Evolutionary conservation across 2,888 invertebrate genomes (phyloP).

Genomic region (Idaea biselata): DNA sequence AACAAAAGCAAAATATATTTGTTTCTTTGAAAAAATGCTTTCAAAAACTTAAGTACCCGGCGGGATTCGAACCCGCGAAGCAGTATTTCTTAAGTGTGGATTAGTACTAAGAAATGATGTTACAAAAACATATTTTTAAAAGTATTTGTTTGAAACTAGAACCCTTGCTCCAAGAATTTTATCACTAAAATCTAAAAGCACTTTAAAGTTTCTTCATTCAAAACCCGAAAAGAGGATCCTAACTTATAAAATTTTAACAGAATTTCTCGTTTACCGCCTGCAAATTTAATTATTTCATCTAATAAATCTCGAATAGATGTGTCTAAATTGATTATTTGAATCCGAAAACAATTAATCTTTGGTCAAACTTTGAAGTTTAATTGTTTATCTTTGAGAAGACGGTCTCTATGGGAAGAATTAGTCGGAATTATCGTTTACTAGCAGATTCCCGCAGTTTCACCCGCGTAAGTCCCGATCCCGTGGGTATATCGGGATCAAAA

Average conservation of each 20-base stretch:
- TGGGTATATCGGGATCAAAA: neutral
- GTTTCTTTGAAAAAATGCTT: no score
- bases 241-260: neutral
- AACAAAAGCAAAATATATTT: no score
- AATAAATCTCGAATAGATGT: neutral
- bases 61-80: no score
- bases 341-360: neutral
- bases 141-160: no score
- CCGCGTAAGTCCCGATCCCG: neutral
- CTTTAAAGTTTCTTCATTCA: neutral
- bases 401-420: neutral
- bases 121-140: no score
- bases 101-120: no score
- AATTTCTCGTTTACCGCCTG: neutral
- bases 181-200: neutral
- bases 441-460: neutral
- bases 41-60: no score
- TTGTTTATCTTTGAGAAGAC: neutral
- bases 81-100: no score
- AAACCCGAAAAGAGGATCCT: neutral
- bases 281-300: neutral
- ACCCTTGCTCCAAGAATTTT: no score
- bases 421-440: neutral
- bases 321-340: neutral
- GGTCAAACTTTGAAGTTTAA: neutral